phyloP scores from a whole-genome alignment of 2,113 vertebrate species.

The Chionis minor region DNA sequence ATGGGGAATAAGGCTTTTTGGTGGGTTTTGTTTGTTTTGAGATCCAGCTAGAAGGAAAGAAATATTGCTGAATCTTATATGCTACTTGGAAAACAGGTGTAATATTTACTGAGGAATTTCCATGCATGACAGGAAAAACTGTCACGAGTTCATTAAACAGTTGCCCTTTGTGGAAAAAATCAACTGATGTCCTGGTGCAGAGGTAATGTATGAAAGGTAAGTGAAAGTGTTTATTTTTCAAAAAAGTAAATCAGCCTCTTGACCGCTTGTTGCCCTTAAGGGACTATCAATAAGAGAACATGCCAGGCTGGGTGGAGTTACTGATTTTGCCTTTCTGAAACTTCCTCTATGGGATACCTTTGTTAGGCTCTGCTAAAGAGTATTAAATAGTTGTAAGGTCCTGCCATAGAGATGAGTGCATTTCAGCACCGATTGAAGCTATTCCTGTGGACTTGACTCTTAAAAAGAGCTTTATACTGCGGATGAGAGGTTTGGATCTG shows the following conservation, averaged over 20 bases:
- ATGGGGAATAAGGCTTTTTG: neutral
- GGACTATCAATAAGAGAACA: neutral
- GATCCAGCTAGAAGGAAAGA: neutral
- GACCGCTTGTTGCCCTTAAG: neutral
- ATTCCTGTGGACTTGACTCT: neutral
- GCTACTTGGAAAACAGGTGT: neutral
- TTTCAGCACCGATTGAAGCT: neutral
- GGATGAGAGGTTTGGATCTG: neutral
- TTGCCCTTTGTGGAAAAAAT: neutral
- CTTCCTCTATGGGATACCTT: neutral
- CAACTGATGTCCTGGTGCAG: neutral
- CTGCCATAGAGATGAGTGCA: neutral
- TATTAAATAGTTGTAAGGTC: neutral
- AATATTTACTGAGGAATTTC: neutral
- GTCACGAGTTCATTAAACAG: neutral
- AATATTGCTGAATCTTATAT: neutral
- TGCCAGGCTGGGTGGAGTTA: neutral
- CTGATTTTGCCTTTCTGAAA: neutral
- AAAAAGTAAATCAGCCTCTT: neutral
- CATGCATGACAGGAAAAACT: neutral
- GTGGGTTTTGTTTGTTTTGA: neutral
- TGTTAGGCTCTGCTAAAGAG: neutral
- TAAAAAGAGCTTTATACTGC: neutral
- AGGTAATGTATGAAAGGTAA: neutral
- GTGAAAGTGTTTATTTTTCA: neutral